Evolutionary conservation across 2,888 invertebrate species (phyloP).

Genomic region (Dyspetes luteomarginatus): DNA sequence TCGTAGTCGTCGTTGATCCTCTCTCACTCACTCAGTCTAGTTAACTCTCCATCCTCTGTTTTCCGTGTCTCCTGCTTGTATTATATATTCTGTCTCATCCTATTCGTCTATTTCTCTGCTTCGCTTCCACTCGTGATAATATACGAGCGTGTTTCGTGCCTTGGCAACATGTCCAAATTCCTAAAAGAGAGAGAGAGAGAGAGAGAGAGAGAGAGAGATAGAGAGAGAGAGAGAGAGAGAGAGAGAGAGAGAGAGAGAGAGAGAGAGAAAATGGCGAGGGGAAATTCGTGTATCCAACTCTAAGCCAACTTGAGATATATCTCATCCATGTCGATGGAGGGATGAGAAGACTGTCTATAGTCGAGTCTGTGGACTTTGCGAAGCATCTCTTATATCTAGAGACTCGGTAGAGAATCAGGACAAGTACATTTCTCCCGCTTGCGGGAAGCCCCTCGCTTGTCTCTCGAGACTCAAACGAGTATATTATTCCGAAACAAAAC

Average conservation of each 20-base stretch:
- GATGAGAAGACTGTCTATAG: slow-evolving; percentile 13
- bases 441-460: too few relatives aligned
- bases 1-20: slow-evolving; percentile 9
- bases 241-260: slow-evolving; percentile 14
- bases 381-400: slow-evolving; percentile 13
- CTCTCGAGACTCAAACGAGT: too few relatives aligned
- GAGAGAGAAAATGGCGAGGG: slow-evolving; percentile 12
- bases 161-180: slow-evolving; percentile 69
- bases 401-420: too few relatives aligned
- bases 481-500: too few relatives aligned
- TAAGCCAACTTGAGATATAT: slow-evolving; percentile 68
- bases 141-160: slow-evolving; percentile 63
- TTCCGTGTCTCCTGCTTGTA: slow-evolving; percentile 34
- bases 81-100: slow-evolving; percentile 24
- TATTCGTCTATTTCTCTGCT: slow-evolving; percentile 17
- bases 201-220: not conserved
- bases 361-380: slow-evolving; percentile 22
- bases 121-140: slow-evolving; percentile 43
- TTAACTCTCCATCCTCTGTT: slow-evolving; percentile 6
- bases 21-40: slow-evolving; percentile 13
- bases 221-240: not conserved
- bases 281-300: slow-evolving; percentile 56
- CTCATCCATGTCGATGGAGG: slow-evolving; percentile 50
- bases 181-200: slow-evolving; percentile 10
- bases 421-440: too few relatives aligned